Evolutionary conservation across 2,113 vertebrate species (phyloP).

Genomic region (Megaceryle maxima): DNA sequence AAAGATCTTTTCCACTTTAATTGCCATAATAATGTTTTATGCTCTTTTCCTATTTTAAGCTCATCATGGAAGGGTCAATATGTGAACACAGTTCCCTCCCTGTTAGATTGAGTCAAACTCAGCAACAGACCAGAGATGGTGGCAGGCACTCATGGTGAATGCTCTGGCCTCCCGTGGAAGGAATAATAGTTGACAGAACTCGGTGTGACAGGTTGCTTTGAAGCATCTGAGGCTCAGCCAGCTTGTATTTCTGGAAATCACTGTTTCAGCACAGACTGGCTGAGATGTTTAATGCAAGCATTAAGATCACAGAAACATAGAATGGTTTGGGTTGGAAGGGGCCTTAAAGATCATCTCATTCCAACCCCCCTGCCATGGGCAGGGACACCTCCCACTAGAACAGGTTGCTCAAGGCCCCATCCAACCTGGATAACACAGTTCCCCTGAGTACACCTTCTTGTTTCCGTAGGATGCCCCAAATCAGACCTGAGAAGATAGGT

Average conservation of each 20-base stretch:
- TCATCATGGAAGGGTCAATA: not conserved
- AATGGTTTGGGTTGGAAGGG: no score
- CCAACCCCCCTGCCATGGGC: no score
- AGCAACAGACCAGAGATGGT: not conserved
- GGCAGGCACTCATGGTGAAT: accelerated
- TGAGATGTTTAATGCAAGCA: not conserved
- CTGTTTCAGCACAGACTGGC: not conserved
- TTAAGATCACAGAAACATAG: not conserved
- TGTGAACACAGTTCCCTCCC: not conserved
- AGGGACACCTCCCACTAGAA: no score
- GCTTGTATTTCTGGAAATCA: not conserved
- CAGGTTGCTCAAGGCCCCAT: no score
- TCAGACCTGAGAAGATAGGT: not conserved
- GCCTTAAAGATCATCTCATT: no score
- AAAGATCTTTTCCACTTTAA: not conserved
- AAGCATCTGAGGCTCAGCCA: not conserved
- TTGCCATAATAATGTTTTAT: not conserved
- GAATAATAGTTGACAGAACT: not conserved
- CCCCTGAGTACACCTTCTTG: not conserved
- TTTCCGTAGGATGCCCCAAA: not conserved
- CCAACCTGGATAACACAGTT: no score
- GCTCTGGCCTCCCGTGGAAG: not conserved
- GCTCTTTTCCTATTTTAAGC: not conserved
- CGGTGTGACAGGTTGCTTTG: not conserved
- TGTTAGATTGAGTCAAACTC: not conserved